Conservation (phyloP, 2,113 vertebrate species). For the Tychaedon coryphoeus region DNA sequence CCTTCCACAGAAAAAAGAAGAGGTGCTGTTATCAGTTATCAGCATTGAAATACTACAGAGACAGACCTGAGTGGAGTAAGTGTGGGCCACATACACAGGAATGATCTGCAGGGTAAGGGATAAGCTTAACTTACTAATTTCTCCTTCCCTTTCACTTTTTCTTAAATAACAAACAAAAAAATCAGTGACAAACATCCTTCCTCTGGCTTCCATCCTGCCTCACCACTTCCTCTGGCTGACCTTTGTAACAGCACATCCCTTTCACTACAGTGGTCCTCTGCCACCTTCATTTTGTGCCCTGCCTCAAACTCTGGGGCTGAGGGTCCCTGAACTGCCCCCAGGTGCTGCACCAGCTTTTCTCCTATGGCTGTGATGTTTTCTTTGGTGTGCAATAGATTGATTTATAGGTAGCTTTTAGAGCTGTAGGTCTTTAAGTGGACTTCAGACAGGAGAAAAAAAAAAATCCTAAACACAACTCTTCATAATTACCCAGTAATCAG, state of each 20-base stretch:
- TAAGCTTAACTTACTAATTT: background rate
- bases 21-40: background rate
- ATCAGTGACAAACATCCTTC: background rate
- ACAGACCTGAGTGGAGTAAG: background rate
- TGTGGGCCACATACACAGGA: background rate
- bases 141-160: background rate
- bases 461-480: background rate
- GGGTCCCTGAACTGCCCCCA: background rate
- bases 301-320: background rate
- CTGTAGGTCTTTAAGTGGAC: background rate
- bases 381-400: background rate
- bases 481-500: background rate
- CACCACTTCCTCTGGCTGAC: background rate
- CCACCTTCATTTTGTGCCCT: background rate
- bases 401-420: background rate
- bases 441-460: background rate
- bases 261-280: background rate
- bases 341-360: background rate
- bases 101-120: background rate
- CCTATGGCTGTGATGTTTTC: background rate
- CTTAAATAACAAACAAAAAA: background rate
- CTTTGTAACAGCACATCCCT: background rate
- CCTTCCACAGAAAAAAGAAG: background rate
- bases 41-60: background rate
- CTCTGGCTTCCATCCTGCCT: background rate